Conservation (phyloP, 2,797 vertebrate species). For the Cryptoblepharus egeriae region DNA sequence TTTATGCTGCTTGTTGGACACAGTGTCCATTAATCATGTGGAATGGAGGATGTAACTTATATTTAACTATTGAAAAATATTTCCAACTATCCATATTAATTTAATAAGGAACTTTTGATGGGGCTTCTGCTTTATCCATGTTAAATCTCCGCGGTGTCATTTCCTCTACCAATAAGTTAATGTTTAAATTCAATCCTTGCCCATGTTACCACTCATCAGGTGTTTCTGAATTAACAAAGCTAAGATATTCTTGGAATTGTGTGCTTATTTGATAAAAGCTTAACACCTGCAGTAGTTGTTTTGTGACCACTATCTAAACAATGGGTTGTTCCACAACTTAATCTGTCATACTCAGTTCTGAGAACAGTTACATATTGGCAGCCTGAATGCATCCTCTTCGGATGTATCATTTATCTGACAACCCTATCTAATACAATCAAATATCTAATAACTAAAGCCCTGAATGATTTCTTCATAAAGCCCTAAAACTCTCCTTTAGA, state of each 20-base stretch:
- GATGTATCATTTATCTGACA: no score
- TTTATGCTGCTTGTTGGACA: neutral
- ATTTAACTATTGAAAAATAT: neutral
- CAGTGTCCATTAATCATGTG: neutral
- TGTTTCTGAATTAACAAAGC: neutral
- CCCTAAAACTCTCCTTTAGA: slow-evolving; percentile 1
- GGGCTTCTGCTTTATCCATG: slow-evolving; percentile 23
- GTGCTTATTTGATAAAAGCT: neutral
- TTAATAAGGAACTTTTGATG: slow-evolving; percentile 24
- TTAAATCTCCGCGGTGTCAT: neutral
- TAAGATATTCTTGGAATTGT: neutral
- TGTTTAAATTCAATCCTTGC: neutral
- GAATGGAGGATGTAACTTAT: neutral
- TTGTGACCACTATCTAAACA: neutral
- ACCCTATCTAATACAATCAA: no score
- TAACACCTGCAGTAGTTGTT: neutral
- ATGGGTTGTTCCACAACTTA: neutral
- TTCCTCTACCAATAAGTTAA: neutral
- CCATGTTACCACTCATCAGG: neutral
- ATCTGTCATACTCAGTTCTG: neutral
- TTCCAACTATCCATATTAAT: neutral
- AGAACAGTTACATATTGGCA: neutral
- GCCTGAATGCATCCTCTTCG: neutral
- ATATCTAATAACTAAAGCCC: neutral
- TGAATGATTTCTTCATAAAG: neutral